phyloP scores from a whole-genome alignment of 37 sponge, comb jelly and placozoan species.

The Geodia barretti region DNA sequence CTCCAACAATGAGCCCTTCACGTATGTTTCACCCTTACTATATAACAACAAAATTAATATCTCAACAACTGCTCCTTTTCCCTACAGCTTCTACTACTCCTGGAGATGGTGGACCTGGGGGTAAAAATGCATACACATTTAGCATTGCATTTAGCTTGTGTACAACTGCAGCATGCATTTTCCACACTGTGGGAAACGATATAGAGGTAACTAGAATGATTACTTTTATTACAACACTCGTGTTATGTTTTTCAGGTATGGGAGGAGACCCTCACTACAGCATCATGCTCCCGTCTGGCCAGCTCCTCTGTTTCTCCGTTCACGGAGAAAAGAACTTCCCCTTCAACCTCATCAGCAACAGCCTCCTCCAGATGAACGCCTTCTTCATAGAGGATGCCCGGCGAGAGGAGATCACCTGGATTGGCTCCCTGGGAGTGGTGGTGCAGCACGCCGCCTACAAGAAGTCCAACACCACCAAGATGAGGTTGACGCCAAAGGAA shows the following conservation, averaged over 20 bases:
- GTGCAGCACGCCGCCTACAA: conserved; percentile 6
- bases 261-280: conserved; percentile 43
- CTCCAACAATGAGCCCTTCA: not conserved
- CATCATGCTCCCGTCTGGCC: conserved; percentile 34
- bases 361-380: conserved; percentile 35
- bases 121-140: not conserved
- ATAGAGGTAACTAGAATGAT: no score
- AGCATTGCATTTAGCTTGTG: not conserved
- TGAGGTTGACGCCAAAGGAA: conserved; percentile 8
- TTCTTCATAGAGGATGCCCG: conserved; percentile 15
- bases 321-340: conserved; percentile 31
- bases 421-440: conserved; percentile 33
- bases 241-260: not conserved
- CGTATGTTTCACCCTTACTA: not conserved
- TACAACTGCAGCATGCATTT: not conserved
- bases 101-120: no score
- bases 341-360: conserved; percentile 46
- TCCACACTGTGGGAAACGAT: no score
- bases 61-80: no score
- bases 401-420: conserved; percentile 41
- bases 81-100: not conserved
- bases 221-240: not conserved
- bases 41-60: not conserved
- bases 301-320: conserved; percentile 42
- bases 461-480: conserved; percentile 11